Conservation (phyloP, 2,113 vertebrate species). For the Corythaeola cristata region DNA sequence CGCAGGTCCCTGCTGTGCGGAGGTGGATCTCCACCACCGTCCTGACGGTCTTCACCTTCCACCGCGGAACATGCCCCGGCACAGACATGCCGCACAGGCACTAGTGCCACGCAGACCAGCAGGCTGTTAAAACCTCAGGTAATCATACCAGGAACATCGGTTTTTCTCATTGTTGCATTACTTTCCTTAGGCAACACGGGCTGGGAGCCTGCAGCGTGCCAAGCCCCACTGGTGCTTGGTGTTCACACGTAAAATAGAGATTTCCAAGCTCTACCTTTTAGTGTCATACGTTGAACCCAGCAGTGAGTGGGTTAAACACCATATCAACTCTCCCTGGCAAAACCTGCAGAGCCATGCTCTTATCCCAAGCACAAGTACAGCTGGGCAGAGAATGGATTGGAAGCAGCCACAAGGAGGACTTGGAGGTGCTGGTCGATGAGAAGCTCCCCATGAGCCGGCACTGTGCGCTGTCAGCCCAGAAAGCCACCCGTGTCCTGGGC, state of each 20-base stretch:
- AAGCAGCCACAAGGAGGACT: too few species aligned
- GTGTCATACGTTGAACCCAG: neutral
- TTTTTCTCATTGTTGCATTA: neutral
- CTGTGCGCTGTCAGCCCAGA: too few species aligned
- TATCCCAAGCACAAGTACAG: too few species aligned
- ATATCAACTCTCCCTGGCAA: neutral
- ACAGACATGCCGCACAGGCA: neutral
- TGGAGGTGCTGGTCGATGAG: too few species aligned
- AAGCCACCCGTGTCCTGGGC: too few species aligned
- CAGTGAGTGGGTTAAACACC: neutral
- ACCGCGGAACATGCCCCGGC: fast-evolving
- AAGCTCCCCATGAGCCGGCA: too few species aligned
- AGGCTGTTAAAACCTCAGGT: neutral
- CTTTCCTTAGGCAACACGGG: neutral
- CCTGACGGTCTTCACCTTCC: neutral
- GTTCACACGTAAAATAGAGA: neutral
- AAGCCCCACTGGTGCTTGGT: neutral
- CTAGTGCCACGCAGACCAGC: neutral
- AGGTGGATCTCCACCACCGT: neutral
- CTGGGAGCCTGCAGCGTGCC: neutral
- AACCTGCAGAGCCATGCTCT: neutral
- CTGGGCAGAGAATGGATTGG: too few species aligned
- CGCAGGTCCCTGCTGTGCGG: neutral
- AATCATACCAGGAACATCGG: neutral
- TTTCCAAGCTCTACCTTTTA: neutral